Percentiles rank a stretch among this genome's conserved stretches.
Evolutionary conservation across 2,113 vertebrate species (phyloP).

Genomic region (Macquaria ambigua): DNA sequence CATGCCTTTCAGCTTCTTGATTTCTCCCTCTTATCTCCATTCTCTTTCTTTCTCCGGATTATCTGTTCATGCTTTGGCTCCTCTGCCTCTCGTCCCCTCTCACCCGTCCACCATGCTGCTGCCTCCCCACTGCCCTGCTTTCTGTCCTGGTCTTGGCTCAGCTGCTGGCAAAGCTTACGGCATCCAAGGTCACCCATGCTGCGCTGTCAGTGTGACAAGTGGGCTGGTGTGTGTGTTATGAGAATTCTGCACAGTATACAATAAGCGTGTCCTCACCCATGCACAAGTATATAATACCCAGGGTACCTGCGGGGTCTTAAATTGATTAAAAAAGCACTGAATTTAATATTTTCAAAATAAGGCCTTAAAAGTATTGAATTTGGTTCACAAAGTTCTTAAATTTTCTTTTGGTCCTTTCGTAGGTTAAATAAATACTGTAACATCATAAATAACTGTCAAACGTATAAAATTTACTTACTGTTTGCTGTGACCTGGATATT

Average conservation of each 20-base stretch:
- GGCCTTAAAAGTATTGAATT: no score
- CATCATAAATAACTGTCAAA: no score
- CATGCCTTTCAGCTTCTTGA: background rate
- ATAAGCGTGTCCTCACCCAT: no score
- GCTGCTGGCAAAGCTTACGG: slow-evolving; percentile 41
- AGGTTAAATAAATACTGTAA: no score
- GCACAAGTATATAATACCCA: no score
- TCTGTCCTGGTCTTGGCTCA: slow-evolving; percentile 26
- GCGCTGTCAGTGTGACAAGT: slow-evolving; percentile 20
- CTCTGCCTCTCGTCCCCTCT: background rate
- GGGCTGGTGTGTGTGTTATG: background rate
- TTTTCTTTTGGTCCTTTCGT: no score
- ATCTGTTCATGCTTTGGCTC: background rate
- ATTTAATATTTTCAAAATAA: no score
- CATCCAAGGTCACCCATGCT: slow-evolving; percentile 49
- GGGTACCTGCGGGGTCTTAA: no score
- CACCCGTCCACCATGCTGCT: background rate
- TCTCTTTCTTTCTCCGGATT: background rate
- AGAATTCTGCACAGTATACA: background rate
- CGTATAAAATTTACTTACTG: no score
- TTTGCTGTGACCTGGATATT: no score
- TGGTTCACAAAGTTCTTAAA: no score
- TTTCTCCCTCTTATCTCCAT: background rate
- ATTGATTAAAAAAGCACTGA: no score
- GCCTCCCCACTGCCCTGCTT: background rate